phyloP scores from a whole-genome alignment of 2,113 vertebrate species.

The Actenoides lindsayi region DNA sequence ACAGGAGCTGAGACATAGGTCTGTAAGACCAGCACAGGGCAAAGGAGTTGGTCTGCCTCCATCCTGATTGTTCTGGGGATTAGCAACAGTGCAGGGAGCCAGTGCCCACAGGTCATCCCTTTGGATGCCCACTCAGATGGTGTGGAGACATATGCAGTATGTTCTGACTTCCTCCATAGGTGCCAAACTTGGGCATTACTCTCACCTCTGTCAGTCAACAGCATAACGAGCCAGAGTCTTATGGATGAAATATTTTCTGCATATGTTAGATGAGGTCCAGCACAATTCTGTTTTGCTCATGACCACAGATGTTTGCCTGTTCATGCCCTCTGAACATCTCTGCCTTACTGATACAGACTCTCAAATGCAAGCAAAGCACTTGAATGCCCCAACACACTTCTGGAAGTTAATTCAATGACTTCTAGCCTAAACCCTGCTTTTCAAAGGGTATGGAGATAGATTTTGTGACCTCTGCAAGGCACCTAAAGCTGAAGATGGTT shows the following conservation, averaged over 20 bases:
- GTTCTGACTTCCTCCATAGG: neutral
- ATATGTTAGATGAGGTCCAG: neutral
- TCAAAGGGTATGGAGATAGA: neutral
- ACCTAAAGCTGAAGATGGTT: neutral
- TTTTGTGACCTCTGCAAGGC: neutral
- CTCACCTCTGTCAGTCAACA: neutral
- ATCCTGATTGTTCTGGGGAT: neutral
- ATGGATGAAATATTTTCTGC: neutral
- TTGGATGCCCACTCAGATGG: too few relatives aligned
- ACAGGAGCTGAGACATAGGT: rapidly evolving
- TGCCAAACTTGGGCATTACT: neutral
- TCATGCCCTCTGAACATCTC: neutral
- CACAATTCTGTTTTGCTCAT: neutral
- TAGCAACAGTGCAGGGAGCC: rapidly evolving
- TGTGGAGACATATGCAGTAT: rapidly evolving
- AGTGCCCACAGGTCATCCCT: neutral
- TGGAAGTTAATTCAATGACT: neutral
- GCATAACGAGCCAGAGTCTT: neutral
- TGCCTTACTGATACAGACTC: neutral
- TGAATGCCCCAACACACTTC: neutral
- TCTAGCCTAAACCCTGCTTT: neutral
- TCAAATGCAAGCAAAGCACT: neutral
- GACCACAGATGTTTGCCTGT: neutral
- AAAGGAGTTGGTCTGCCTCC: neutral
- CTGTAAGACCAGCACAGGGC: rapidly evolving